Conservation (phyloP, 2,888 invertebrate genomes). For the Sympetrum striolatum region DNA sequence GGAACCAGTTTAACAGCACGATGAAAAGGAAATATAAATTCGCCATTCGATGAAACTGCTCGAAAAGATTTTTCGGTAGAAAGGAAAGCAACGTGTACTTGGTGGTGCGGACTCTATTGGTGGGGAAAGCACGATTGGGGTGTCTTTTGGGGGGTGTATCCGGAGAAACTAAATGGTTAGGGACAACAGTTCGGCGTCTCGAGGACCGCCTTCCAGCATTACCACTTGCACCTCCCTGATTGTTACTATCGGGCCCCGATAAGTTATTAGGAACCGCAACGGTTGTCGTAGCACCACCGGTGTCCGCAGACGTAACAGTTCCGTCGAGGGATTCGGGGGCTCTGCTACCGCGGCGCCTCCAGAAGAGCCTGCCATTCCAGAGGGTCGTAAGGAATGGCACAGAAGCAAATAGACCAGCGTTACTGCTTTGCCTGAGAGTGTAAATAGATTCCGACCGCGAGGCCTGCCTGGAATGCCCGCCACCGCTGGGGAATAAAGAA, state of each 20-base stretch:
- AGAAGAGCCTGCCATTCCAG: slow-evolving; percentile 53
- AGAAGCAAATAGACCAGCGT: slow-evolving; percentile 2
- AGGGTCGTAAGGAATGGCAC: slow-evolving; percentile 45
- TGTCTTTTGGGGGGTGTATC: slow-evolving; percentile 81
- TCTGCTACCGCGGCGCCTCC: slow-evolving; percentile 50
- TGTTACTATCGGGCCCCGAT: not conserved
- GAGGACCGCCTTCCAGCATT: slow-evolving; percentile 67
- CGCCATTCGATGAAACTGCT: slow-evolving; percentile 97
- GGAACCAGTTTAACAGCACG: slow-evolving; percentile 95
- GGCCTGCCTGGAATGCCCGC: slow-evolving; percentile 84
- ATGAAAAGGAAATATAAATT: slow-evolving; percentile 98
- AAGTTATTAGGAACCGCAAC: not conserved
- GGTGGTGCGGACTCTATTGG: slow-evolving; percentile 89
- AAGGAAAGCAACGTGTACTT: slow-evolving; percentile 95
- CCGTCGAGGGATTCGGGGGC: slow-evolving; percentile 48
- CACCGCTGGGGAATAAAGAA: slow-evolving; percentile 63
- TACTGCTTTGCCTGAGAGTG: slow-evolving; percentile 68
- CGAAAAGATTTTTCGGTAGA: slow-evolving; percentile 93
- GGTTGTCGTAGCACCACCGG: not conserved
- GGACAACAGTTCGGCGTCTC: slow-evolving; percentile 72
- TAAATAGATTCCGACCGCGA: slow-evolving; percentile 90
- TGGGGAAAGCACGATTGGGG: slow-evolving; percentile 81
- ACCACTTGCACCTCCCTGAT: not conserved
- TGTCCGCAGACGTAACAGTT: not conserved
- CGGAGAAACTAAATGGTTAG: slow-evolving; percentile 84